Conservation (phyloP, 2,888 invertebrate species). For the Ormyrus nitidulus region DNA sequence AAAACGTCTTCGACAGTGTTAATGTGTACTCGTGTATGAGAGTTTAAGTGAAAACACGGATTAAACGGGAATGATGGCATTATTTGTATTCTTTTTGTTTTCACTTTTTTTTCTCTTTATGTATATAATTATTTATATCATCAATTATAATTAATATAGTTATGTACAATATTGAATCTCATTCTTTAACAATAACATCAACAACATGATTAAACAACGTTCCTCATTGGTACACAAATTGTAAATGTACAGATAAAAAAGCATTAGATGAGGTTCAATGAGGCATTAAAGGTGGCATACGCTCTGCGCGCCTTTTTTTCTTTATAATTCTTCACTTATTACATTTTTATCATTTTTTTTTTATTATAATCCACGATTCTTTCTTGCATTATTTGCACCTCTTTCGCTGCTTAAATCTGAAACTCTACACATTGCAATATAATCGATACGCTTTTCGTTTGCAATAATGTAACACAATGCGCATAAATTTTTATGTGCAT, state of each 20-base stretch:
- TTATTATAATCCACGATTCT: conserved; percentile 16
- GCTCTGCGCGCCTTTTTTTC: conserved; percentile 68
- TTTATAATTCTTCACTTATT: conserved; percentile 55
- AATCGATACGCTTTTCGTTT: conserved; percentile 55
- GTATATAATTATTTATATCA: conserved; percentile 76
- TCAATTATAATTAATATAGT: conserved; percentile 85
- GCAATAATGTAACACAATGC: conserved; percentile 21
- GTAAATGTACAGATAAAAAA: conserved; percentile 76
- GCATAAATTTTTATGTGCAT: background rate
- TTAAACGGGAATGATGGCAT: conserved; percentile 40
- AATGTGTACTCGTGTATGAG: background rate
- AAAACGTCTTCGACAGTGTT: conserved; percentile 25
- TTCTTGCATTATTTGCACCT: conserved; percentile 52
- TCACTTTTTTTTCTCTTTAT: conserved; percentile 62
- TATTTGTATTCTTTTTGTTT: conserved; percentile 38
- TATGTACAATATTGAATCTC: conserved; percentile 86
- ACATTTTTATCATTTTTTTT: conserved; percentile 58
- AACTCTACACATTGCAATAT: conserved; percentile 57
- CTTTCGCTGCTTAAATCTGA: conserved; percentile 13
- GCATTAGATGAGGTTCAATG: conserved; percentile 75
- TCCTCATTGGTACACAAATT: conserved; percentile 76
- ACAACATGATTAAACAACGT: conserved; percentile 81
- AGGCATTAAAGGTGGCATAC: conserved; percentile 74
- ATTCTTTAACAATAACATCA: conserved; percentile 88
- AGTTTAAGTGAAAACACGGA: conserved; percentile 17